Evolutionary conservation across 2,888 invertebrate species (phyloP), one percentile per base, ranked within the genome.

Genomic region (Sepioteuthis lessoniana): DNA sequence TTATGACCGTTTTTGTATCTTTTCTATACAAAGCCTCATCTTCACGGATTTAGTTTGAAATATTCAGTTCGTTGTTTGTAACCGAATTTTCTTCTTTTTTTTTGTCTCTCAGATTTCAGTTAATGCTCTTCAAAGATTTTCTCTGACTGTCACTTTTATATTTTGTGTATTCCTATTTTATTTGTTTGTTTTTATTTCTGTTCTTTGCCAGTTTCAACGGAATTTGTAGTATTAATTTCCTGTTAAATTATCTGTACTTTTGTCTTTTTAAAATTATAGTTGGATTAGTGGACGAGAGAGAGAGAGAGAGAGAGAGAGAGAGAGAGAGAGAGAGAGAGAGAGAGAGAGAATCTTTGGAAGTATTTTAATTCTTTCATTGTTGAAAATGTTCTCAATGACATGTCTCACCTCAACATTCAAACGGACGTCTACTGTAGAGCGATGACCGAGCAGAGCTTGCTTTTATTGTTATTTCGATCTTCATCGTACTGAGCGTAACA

Each of bases 161-260:
- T 55, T 55, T 21, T 0, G 21, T 25, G 4, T 55, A 25, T 55
- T 55, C 25, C 0, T 21, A 3, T 21, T 25, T 21, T 28, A 21
- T 55, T 25, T 55, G 21, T 1, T 55, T 19, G 4, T 50, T 50
- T 21, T 8, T 8, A 46, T 46, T 46, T 46, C 5, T 46, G 5
- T 46, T 60, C 7, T 76, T n/a, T 13, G 19, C n/a, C 76, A n/a
- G 8, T n/a, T 76, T 76, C 76, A n/a, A 76, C 76, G 16, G 76
- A 76, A 76, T 76, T n/a, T 76, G 76, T 76, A n/a, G 76, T 76
- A 76, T 76, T 76, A 76, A 76, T 76, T 76, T 76, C 76, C 76
- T 76, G 76, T 35, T 76, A 76, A 76, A n/a, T 76, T 76, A 76
- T 76, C 76, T 10, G 76, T 16, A 76, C 31, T 31, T 10, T 28